Percentiles rank a stretch among this genome's conserved stretches.
Conservation (phyloP, 2,113 vertebrate species). For the Oryctolagus cuniculus region mOryCun1.1 NC_091435.1:48419501-48420000, state of each 20-base stretch:
- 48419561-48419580: constrained; percentile 58
- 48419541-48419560: neutral
- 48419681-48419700: constrained; percentile 41
- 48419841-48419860: constrained; percentile 15
- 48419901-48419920: constrained; percentile 22
- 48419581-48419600: neutral
- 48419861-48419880: neutral
- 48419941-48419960: constrained; percentile 48
- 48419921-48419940: neutral
- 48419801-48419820: constrained; percentile 22
- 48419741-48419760: constrained; percentile 12
- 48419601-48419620: constrained; percentile 2
- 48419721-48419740: neutral
- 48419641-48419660: constrained; percentile 29
- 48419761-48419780: constrained; percentile 54
- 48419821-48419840: constrained; percentile 10
- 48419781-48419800: constrained; percentile 30
- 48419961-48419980: neutral
- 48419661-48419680: constrained; percentile 24
- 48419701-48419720: neutral
- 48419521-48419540: neutral
- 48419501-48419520: constrained; percentile 43
- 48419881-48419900: neutral
- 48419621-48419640: constrained; percentile 17
- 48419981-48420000: constrained; percentile 16